These are phyloP conservation scores for Mizuhopecten yessoensis DNA, from an alignment of 1,140 invertebrate genomes.

Conservation along the genomic window DNA sequence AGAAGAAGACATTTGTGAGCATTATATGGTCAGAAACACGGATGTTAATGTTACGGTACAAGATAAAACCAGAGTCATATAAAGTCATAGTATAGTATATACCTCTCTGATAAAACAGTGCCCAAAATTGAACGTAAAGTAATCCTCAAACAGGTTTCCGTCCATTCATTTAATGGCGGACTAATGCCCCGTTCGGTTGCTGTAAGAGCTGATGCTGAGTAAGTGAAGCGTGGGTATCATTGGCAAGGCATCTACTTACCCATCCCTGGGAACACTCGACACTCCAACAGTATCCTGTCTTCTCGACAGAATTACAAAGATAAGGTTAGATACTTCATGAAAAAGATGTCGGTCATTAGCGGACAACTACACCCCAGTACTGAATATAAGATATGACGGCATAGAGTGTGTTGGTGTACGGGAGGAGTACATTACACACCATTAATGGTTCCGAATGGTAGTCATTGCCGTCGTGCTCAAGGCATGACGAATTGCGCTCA, in stretches of 20 bases:
- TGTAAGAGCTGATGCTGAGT: background rate
- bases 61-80: too few species aligned
- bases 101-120: too few species aligned
- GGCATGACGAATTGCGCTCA: background rate
- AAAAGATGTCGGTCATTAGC: background rate
- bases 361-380: background rate
- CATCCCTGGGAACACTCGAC: background rate
- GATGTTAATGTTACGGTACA: background rate
- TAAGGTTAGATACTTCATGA: background rate
- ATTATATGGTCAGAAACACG: background rate
- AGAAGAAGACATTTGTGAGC: background rate
- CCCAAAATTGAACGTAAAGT: background rate
- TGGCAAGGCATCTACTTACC: background rate
- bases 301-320: background rate
- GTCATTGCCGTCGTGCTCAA: background rate
- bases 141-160: background rate
- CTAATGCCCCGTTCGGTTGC: background rate
- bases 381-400: too few species aligned
- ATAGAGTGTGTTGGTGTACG: too few species aligned
- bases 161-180: background rate
- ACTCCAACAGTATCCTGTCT: background rate
- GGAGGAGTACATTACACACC: slow-evolving; percentile 9
- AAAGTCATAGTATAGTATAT: too few species aligned
- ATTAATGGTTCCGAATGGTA: background rate
- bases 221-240: background rate